These are phyloP conservation scores for Phalloptychus januarius DNA, from an alignment of 2,797 vertebrate species.

Conservation along the genomic window DNA sequence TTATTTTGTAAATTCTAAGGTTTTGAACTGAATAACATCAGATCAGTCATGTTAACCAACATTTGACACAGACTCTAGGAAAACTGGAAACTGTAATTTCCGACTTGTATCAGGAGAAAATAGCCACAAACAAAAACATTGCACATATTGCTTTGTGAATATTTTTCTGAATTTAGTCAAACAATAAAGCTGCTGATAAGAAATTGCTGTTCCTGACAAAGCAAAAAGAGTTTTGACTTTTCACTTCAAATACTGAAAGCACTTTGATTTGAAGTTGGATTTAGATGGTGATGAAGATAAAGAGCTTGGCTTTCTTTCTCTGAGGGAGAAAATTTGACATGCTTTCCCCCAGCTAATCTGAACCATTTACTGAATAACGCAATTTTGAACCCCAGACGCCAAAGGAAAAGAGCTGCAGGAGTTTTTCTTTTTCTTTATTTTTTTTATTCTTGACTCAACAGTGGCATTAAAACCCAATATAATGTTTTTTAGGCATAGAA, in stretches of 20 bases:
- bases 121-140: neutral
- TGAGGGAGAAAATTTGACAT: neutral
- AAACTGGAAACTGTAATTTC: neutral
- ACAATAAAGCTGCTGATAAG: neutral
- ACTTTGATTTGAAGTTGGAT: neutral
- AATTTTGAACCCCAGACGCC: neutral
- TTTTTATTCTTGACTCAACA: neutral
- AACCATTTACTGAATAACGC: neutral
- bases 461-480: neutral
- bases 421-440: neutral
- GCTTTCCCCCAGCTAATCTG: neutral
- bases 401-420: neutral
- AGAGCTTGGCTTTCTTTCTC: neutral
- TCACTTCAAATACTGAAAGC: neutral
- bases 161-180: neutral
- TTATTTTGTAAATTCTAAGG: no score
- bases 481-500: neutral
- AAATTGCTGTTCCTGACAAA: neutral
- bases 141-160: neutral
- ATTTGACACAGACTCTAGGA: neutral
- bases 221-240: conserved; percentile 3
- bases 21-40: neutral
- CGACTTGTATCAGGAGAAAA: neutral
- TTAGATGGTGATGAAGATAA: neutral
- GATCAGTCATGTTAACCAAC: neutral